A percentile compares a stretch with the other conserved stretches of the same genome.
Conservation (phyloP, 2,113 vertebrate species). For the Phaethon lepturus region DNA sequence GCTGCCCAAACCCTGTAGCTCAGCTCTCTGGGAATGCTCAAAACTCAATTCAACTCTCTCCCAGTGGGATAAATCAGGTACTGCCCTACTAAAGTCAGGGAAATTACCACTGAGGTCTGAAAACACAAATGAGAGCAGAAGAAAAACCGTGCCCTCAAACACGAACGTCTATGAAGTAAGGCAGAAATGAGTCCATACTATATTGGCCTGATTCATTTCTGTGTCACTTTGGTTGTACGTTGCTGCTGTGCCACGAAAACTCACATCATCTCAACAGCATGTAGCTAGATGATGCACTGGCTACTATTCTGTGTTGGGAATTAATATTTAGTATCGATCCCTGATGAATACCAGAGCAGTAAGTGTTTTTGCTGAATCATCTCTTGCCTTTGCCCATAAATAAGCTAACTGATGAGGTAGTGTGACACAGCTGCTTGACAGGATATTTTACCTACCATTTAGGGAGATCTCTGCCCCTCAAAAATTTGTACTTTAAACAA, state of each 20-base stretch:
- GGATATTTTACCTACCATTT: neutral
- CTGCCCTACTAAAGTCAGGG: conserved; percentile 35
- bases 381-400: neutral
- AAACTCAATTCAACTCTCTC: neutral
- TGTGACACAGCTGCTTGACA: neutral
- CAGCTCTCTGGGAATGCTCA: neutral
- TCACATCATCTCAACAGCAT: neutral
- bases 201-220: neutral
- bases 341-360: neutral
- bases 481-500: neutral
- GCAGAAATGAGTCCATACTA: neutral
- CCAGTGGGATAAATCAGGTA: neutral
- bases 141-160: neutral
- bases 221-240: neutral
- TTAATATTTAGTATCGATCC: neutral
- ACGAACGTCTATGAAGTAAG: accelerated
- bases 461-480: neutral
- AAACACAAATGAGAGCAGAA: conserved; percentile 33
- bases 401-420: neutral
- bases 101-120: neutral
- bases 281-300: neutral
- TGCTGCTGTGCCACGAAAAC: neutral
- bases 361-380: neutral
- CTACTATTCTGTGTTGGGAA: neutral
- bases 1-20: neutral